Base-by-base conservation (phyloP, 2,113 vertebrate species). In the Myotis yumanensis region DNA sequence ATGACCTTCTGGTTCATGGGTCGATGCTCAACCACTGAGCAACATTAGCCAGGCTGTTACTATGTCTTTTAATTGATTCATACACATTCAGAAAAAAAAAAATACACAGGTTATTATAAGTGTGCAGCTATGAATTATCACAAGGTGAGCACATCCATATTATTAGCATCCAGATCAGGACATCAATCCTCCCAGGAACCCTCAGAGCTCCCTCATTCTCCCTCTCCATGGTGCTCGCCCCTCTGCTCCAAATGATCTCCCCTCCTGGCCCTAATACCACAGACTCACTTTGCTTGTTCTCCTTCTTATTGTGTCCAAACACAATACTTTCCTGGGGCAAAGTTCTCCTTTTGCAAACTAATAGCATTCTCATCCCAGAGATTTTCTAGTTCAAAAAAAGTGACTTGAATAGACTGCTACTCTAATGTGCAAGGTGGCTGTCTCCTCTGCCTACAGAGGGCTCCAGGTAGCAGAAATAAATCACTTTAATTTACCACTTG, bases 141-240 rank as follows among this genome's bases (percentile, higher is more conserved):
- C 12, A 16, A 52, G 2, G 23, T 46, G n/a, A 64, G 23, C 37
- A 51, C 5, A 66, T 0, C 6, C 22, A 22, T 18, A 11, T 16
- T 11, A 32, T 11, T 12, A 62, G 37, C 20, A 52, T 30, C 57
- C 51, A 52, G 12, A 23, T 73, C 10, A 46, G 68, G 20, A 83
- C n/a, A 57, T 0, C 22, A 17, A 80, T 28, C 0, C 43, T 32
- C 89, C 71, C 12, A 1, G 62, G 20, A 80, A 35, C 40, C 11
- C 22, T 66, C 22, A 0, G 15, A 32, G 7, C 32, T 20, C 11
- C 66, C 17, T 9, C 0, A 0, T 22, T n/a, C 9, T 66, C 7
- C 12, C 11, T 51, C 20, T 7, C 14, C 40, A 28, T 1, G 25
- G 1, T n/a, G 25, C 25, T 10, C 16, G 1, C 7, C 12, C 3